Base-by-base conservation (phyloP, 2,797 vertebrate genomes). In the Sebastes glaucus region DNA sequence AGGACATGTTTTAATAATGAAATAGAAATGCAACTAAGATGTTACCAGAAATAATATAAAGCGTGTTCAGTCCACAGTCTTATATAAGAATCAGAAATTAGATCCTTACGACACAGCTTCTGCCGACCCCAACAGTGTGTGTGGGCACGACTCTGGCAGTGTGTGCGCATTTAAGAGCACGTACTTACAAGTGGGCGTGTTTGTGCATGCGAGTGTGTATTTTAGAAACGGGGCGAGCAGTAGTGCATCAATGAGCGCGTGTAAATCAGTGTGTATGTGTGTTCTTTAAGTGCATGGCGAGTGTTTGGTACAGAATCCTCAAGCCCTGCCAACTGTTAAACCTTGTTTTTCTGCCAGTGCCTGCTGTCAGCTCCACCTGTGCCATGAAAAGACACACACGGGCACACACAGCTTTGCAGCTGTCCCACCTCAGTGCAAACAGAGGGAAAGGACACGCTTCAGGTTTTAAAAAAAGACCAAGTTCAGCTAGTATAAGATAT, bases 361-460 rank as follows among this genome's bases (percentile, higher is more conserved):
- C 89, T 88, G 91, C 91, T 92, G 91, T 89, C 84, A 81, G 71
- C 78, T 80, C 81, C 89, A 93, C 90, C 92, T 93, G 92, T 71
- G 86, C 86, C 82, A 83, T 76, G 63, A 81, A 84, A 73, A 83
- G 70, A 85, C 85, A 85, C 81, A 84, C 66, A 71, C 77, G 69
- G 61, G 16, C 69, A 65, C 75, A 76, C 78, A 78, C 76, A 80
- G 71, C 67, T 82, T 71, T 80, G 82, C 89, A 93, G 87, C 83
- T 87, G 89, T 87, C 85, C 78, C 78, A 82, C 79, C 71, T 75
- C 82, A 79, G 63, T 61, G 57, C 74, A 81, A 73, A 74, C 74
- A 7, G 60, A 72, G 32, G 38, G 52, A 74, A 70, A 85, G 60
- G 72, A 85, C 77, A 82, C 2, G 14, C 60, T 66, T 85, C 62